Conservation (phyloP, 2,888 invertebrate genomes). For the Caradrina kadenii region DNA sequence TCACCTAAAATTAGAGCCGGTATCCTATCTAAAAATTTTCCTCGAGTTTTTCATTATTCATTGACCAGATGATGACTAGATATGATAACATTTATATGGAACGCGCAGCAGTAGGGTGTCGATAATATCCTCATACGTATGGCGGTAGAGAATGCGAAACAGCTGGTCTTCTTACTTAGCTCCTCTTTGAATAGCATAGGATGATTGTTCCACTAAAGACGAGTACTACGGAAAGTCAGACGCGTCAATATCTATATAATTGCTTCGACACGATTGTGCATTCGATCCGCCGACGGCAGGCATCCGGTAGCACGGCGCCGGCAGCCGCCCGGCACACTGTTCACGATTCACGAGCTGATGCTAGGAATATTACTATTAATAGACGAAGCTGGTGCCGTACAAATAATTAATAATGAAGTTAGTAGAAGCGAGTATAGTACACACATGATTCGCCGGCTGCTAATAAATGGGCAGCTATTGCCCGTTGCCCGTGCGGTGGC, state of each 20-base stretch:
- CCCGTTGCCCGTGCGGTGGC: no score
- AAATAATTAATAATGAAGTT: not conserved
- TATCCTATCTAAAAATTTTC: no score
- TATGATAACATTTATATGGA: no score
- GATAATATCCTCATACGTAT: no score
- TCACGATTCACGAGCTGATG: constrained; percentile 25
- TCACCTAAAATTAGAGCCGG: no score
- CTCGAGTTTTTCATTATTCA: no score
- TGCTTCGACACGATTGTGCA: constrained; percentile 29
- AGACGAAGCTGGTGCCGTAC: not conserved
- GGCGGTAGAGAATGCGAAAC: not conserved
- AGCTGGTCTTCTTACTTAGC: not conserved
- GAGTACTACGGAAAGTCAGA: not conserved
- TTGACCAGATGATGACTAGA: no score
- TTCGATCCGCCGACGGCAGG: constrained; percentile 3
- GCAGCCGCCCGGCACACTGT: not conserved
- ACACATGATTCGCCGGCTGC: no score
- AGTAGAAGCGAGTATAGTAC: no score
- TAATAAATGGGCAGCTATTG: no score
- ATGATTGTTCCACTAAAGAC: not conserved
- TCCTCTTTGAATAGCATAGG: not conserved
- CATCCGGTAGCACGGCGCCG: constrained; percentile 35
- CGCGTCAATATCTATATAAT: constrained; percentile 25
- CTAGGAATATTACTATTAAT: constrained; percentile 33
- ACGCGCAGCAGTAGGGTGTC: no score